These are phyloP conservation scores for Eupristina koningsbergeri DNA, from an alignment of 1,140 invertebrate genomes.

Conservation along the genomic window DNA sequence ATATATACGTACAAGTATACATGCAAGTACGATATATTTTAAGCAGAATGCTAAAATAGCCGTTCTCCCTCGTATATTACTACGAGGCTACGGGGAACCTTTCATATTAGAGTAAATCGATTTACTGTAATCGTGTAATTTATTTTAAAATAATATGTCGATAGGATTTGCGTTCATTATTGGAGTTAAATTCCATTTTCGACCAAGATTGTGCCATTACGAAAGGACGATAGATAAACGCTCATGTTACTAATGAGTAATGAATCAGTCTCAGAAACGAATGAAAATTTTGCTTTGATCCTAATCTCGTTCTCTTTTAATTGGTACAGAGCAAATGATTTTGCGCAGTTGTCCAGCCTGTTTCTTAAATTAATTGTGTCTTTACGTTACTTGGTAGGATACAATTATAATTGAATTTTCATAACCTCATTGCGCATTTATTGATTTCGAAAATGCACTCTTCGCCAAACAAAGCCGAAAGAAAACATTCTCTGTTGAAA, in stretches of 20 bases:
- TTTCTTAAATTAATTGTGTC: not conserved
- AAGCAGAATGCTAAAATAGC: not conserved
- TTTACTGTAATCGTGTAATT: not conserved
- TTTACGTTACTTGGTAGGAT: not conserved
- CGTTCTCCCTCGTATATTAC: not conserved
- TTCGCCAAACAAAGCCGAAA: not conserved
- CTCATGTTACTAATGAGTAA: not conserved
- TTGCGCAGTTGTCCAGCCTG: not conserved
- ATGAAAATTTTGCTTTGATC: not conserved
- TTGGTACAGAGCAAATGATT: not conserved
- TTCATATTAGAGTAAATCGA: not conserved
- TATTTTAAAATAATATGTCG: not conserved
- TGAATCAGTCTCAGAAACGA: not conserved
- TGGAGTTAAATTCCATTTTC: not conserved
- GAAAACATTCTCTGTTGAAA: not conserved
- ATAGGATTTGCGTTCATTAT: not conserved
- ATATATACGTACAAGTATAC: not conserved
- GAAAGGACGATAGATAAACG: not conserved
- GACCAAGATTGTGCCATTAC: not conserved
- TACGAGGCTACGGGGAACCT: not conserved
- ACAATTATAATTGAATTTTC: not conserved
- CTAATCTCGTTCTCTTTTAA: not conserved
- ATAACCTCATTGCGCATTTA: not conserved
- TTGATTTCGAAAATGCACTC: not conserved
- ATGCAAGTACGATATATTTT: not conserved